Evolutionary conservation across 2,113 vertebrate species (phyloP), one percentile per base, ranked within the genome.

Genomic region (Pterocles gutturalis): DNA sequence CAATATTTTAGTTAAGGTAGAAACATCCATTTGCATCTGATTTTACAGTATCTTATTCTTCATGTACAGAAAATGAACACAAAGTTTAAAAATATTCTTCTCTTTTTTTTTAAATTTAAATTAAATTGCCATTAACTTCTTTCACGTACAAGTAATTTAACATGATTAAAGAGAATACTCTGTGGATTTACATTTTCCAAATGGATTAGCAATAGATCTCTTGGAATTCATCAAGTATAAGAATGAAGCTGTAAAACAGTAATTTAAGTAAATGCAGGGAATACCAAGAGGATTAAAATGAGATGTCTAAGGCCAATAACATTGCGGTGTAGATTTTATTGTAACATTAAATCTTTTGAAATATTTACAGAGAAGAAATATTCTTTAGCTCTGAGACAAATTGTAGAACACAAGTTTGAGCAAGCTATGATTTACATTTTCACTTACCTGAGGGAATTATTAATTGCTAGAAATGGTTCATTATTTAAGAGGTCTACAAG

Each of bases 181-280:
- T 87, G 25, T 90, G 90, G 75, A 93, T 97, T 97, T 97, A 94
- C 45, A 90, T 97, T 96, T 97, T 97, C 87, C 76, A 92, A 97
- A 89, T 89, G 57, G 96, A 94, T 96, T 96, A 87, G 91, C 49
- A 94, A 77, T 87, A 83, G 67, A 82, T 85, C 93, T 97, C 77
- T 96, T 60, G 54, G 66, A 93, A 95, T 96, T 95, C 95, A 92
- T 97, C 95, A 97, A 60, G 51, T 93, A 34, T 83, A 81, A 96
- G 69, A 70, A 90, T 90, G 78, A 78, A 86, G 62, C 82, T 96
- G 64, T 95, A 95, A 97, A 98, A 93, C 22, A 95, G 75, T 89
- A 96, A 91, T 65, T 89, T 93, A 97, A 96, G 85, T 95, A 97
- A 97, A 97, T 88, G 95, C 38, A 92, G 92, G 57, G 95, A 97